Evolutionary conservation across 2,797 vertebrate species (phyloP).

Genomic region (Phalloptychus januarius): DNA sequence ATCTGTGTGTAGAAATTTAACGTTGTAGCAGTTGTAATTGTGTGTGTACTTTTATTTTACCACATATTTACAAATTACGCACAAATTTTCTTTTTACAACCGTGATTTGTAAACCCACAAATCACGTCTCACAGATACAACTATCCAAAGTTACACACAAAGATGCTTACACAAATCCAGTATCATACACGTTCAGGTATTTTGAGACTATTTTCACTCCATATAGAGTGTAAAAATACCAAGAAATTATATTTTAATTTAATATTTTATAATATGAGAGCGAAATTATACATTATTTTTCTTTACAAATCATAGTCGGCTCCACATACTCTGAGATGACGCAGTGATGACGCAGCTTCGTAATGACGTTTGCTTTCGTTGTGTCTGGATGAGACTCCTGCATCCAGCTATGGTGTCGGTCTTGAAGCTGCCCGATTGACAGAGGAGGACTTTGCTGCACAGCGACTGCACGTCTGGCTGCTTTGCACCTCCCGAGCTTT

Average conservation of each 20-base stretch:
- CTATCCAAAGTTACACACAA: too few relatives aligned
- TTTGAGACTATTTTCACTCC: too few relatives aligned
- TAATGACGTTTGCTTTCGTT: constrained; percentile 23
- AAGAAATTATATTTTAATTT: background rate
- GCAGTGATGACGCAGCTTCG: constrained; percentile 1
- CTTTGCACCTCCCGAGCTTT: background rate
- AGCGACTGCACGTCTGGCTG: background rate
- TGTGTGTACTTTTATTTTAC: too few relatives aligned
- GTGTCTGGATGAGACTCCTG: constrained; percentile 50
- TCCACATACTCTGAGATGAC: background rate
- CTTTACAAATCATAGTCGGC: background rate
- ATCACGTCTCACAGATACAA: too few relatives aligned
- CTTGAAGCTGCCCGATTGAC: constrained; percentile 10
- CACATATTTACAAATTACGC: too few relatives aligned
- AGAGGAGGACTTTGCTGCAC: background rate
- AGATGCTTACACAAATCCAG: too few relatives aligned
- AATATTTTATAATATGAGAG: background rate
- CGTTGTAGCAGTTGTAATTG: too few relatives aligned
- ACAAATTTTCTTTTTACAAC: too few relatives aligned
- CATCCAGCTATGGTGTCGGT: constrained; percentile 26
- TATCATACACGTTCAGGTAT: too few relatives aligned
- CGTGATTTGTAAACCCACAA: too few relatives aligned
- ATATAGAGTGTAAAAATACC: background rate
- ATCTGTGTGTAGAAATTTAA: too few relatives aligned
- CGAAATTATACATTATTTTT: background rate